Percentiles rank a stretch among this genome's conserved stretches.
phyloP scores from a whole-genome alignment of 2,888 invertebrate genomes.

The Rhagophthalmus giganteus region DNA sequence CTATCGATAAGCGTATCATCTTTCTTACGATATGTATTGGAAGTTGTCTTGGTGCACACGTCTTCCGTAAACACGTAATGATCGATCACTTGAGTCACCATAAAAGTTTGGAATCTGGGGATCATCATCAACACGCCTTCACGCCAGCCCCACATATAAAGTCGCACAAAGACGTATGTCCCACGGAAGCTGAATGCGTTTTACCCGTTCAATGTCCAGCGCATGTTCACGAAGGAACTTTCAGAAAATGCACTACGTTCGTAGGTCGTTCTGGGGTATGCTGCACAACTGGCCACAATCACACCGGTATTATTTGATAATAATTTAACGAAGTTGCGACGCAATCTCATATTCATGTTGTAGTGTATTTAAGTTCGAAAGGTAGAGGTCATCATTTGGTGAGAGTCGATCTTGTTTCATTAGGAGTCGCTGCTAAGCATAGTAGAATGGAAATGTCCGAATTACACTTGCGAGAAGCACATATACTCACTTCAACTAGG shows the following conservation, averaged over 20 bases:
- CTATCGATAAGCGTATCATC: too few relatives aligned
- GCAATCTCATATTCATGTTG: too few relatives aligned
- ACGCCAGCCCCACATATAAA: constrained; percentile 34
- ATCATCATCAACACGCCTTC: constrained; percentile 31
- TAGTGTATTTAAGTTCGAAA: constrained; percentile 10
- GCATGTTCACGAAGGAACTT: constrained; percentile 53
- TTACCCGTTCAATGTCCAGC: constrained; percentile 70
- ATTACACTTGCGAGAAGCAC: constrained; percentile 50
- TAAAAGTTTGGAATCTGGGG: not conserved
- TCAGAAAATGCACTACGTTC: constrained; percentile 58
- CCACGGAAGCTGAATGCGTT: constrained; percentile 60
- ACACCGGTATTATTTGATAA: constrained; percentile 57
- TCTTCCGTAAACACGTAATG: constrained; percentile 1
- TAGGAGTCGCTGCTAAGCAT: constrained; percentile 39
- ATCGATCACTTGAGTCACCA: constrained; percentile 10
- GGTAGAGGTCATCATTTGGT: constrained; percentile 15
- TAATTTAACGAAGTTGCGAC: too few relatives aligned
- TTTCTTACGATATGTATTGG: too few relatives aligned
- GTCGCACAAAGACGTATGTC: constrained; percentile 49
- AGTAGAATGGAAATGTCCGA: constrained; percentile 51
- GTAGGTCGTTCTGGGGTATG: constrained; percentile 61
- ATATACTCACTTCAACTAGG: constrained; percentile 49
- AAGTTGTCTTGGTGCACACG: constrained; percentile 7
- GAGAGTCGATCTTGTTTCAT: constrained; percentile 26
- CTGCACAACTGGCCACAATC: constrained; percentile 65